phyloP scores from a whole-genome alignment of 2,113 vertebrate genomes.

The Oriolus oriolus region DNA sequence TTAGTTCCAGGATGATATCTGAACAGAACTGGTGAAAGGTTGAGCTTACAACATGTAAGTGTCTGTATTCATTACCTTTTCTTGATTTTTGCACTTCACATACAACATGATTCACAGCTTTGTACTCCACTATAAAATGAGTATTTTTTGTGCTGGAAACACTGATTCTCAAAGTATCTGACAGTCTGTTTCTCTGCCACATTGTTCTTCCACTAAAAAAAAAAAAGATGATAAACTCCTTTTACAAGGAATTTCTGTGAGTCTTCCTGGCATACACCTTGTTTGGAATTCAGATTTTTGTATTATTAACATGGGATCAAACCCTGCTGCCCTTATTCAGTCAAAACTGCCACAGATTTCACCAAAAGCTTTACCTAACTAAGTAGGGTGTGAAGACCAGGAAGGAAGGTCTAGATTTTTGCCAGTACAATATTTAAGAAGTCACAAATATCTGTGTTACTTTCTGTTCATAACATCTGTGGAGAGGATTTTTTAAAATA shows the following conservation, averaged over 20 bases:
- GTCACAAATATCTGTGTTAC: not conserved
- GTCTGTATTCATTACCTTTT: not conserved
- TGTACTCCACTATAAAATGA: not conserved
- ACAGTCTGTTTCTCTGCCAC: not conserved
- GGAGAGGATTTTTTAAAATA: not conserved
- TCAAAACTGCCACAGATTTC: not conserved
- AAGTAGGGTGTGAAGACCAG: not conserved
- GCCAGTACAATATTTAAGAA: not conserved
- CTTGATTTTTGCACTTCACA: not conserved
- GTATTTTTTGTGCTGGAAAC: not conserved
- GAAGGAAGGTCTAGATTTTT: not conserved
- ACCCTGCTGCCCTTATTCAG: constrained; percentile 18
- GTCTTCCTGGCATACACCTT: not conserved
- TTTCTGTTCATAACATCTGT: not conserved
- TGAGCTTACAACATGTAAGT: not conserved
- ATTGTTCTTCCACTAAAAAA: not conserved
- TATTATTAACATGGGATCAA: not conserved
- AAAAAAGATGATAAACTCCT: not conserved
- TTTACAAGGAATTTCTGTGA: not conserved
- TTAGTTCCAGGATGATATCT: not conserved
- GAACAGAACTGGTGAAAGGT: not conserved
- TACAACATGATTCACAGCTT: not conserved
- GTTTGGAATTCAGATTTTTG: not conserved
- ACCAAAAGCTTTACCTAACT: not conserved
- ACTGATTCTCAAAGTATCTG: not conserved